These are phyloP conservation scores for Euphysa ruthae DNA, from an alignment of 30 jellyfish, hydroid and myxozoan species.

Conservation along the genomic window DNA sequence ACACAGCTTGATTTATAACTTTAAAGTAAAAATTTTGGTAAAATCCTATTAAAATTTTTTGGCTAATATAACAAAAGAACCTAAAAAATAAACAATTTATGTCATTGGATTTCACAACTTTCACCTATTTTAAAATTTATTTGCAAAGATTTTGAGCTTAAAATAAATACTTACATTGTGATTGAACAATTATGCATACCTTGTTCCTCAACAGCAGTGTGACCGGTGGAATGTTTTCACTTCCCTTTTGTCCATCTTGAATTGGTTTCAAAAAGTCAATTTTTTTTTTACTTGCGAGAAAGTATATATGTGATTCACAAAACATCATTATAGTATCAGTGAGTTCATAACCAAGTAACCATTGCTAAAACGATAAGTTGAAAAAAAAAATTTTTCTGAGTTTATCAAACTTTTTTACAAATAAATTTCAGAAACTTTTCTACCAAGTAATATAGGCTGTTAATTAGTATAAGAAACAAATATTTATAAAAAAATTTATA, in stretches of 20 bases:
- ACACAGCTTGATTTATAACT: too few species aligned
- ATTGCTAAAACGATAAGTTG: constrained; percentile 61
- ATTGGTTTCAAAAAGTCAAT: constrained; percentile 85
- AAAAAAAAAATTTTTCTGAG: background rate
- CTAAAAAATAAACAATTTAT: too few species aligned
- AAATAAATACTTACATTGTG: background rate
- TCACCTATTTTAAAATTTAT: background rate
- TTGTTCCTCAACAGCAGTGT: constrained; percentile 58
- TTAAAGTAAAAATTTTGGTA: too few species aligned
- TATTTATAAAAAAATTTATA: too few species aligned
- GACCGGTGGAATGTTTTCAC: constrained; percentile 75
- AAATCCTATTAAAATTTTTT: too few species aligned
- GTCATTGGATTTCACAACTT: too few species aligned
- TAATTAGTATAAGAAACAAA: too few species aligned
- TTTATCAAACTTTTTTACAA: background rate
- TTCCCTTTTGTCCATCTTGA: constrained; percentile 63
- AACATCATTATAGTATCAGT: constrained; percentile 79
- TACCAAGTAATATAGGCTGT: too few species aligned
- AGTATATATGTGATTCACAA: constrained; percentile 60
- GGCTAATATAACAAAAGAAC: too few species aligned
- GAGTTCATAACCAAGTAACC: constrained; percentile 94
- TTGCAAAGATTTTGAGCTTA: background rate
- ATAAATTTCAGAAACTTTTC: too few species aligned
- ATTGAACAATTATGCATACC: too few species aligned
- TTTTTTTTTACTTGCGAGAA: constrained; percentile 91